Conservation (phyloP, 2,113 vertebrate species). For the Nestor notabilis region DNA sequence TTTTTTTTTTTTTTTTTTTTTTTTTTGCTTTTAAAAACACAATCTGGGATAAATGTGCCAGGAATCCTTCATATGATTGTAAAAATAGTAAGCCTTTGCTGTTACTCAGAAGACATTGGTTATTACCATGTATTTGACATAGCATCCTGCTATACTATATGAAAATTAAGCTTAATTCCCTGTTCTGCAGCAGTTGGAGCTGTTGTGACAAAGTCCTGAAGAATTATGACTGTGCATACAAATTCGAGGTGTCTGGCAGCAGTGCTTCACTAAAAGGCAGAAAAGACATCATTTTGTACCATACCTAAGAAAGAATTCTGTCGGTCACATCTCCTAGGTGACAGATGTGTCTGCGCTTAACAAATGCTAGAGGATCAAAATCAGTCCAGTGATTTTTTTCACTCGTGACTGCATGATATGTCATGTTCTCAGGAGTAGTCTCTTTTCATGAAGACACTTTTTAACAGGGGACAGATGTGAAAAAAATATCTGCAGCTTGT, state of each 20-base stretch:
- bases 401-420: rapidly evolving
- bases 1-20: not conserved
- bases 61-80: not conserved
- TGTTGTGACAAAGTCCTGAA: not conserved
- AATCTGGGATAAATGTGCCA: not conserved
- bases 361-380: not conserved
- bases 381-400: not conserved
- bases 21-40: not conserved
- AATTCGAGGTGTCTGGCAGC: not conserved
- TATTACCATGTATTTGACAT: not conserved
- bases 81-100: not conserved
- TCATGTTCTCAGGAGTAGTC: rapidly evolving
- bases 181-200: not conserved
- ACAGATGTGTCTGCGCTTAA: rapidly evolving
- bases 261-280: not conserved
- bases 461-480: not conserved
- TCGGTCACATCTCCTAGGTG: not conserved
- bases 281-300: not conserved
- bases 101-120: not conserved
- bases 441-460: not conserved
- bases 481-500: not conserved
- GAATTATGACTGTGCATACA: not conserved
- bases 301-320: not conserved
- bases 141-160: not conserved
- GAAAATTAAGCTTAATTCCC: not conserved